Percentiles rank a stretch among this genome's conserved stretches.
phyloP scores from a whole-genome alignment of 2,888 invertebrate species.

The Poecilobothrus nobilitatus region DNA sequence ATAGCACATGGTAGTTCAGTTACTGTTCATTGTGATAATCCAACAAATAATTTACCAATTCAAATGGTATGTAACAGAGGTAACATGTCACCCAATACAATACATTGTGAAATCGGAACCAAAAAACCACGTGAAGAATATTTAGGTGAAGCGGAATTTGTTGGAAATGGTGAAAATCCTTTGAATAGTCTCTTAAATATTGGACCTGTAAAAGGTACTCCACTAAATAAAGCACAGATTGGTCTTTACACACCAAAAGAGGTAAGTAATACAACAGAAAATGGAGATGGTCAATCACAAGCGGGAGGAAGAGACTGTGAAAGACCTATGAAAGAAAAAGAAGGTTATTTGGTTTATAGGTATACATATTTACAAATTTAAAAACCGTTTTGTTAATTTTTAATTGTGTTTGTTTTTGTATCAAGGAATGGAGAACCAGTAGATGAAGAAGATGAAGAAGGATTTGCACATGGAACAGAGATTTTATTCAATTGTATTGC shows the following conservation, averaged over 20 bases:
- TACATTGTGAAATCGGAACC: conserved; percentile 38
- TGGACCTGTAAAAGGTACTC: conserved; percentile 13
- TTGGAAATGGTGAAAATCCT: conserved; percentile 23
- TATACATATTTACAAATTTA: conserved; percentile 24
- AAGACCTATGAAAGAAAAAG: conserved; percentile 50
- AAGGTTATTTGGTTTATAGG: conserved; percentile 66
- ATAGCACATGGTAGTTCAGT: conserved; percentile 75
- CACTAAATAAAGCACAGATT: conserved; percentile 13
- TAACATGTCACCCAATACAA: conserved; percentile 34
- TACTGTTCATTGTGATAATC: conserved; percentile 58
- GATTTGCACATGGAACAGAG: conserved; percentile 72
- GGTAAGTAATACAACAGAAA: conserved; percentile 10
- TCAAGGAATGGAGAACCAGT: conserved; percentile 60
- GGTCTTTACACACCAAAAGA: not conserved
- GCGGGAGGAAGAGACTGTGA: conserved; percentile 36
- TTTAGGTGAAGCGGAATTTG: conserved; percentile 25
- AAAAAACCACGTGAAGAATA: conserved; percentile 39
- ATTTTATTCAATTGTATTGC: conserved; percentile 77
- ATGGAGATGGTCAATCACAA: conserved; percentile 30
- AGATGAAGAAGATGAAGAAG: conserved; percentile 56
- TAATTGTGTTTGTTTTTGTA: not conserved
- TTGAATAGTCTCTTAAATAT: conserved; percentile 21
- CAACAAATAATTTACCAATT: conserved; percentile 46
- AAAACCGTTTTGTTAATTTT: not conserved
- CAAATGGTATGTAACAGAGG: conserved; percentile 41